phyloP scores from a whole-genome alignment of 1,140 invertebrate genomes.

The Hydropsyche tenuis region DNA sequence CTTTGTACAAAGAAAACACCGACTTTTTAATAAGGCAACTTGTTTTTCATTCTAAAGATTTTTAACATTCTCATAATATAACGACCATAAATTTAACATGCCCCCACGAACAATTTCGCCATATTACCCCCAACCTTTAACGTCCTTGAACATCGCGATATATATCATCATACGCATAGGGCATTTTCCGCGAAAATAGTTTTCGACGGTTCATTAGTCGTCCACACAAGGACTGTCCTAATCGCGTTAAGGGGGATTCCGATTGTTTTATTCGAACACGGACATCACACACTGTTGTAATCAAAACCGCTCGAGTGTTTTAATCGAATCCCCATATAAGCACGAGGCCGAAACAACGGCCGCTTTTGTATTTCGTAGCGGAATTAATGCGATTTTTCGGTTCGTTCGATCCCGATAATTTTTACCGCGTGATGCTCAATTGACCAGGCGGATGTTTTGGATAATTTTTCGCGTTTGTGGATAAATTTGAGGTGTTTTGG shows the following conservation, averaged over 20 bases:
- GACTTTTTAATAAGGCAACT: too few relatives aligned
- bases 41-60: too few relatives aligned
- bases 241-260: not conserved
- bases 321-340: conserved; percentile 15
- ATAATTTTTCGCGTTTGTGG: too few relatives aligned
- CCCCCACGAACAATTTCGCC: too few relatives aligned
- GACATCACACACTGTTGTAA: conserved; percentile 9
- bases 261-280: conserved; percentile 12
- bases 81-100: too few relatives aligned
- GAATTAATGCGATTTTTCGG: conserved; percentile 40
- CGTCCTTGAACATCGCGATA: too few relatives aligned
- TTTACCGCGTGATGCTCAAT: not conserved
- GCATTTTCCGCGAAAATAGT: not conserved
- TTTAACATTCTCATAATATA: too few relatives aligned
- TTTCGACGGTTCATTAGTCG: conserved; percentile 3
- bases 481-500: too few relatives aligned
- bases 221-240: conserved; percentile 6
- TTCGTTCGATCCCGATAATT: conserved; percentile 22
- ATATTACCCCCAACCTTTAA: too few relatives aligned
- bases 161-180: too few relatives aligned
- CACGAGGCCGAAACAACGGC: not conserved
- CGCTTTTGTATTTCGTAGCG: conserved; percentile 14
- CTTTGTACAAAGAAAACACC: too few relatives aligned
- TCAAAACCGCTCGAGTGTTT: conserved; percentile 22
- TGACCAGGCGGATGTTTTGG: conserved; percentile 1